Base-by-base conservation (phyloP, 2,113 vertebrate genomes). In the Zosterops hypoxanthus region DNA sequence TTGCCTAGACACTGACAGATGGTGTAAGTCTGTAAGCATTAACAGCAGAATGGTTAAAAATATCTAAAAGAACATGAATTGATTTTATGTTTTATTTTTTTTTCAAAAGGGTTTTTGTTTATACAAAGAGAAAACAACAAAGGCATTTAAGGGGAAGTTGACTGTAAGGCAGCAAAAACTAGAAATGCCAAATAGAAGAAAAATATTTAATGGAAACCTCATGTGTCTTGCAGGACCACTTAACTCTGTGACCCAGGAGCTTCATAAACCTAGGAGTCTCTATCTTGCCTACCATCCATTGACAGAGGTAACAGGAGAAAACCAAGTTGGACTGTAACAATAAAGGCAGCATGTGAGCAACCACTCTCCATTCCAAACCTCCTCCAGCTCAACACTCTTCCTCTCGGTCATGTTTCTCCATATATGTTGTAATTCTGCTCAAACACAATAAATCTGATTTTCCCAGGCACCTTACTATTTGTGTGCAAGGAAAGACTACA, bases 1-100 rank as follows among this genome's bases (percentile, higher is more conserved):
- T 83, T 94, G 82, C 86, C 86, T 92, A 96, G 94, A 92, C 95
- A 60, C 47, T 81, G 69, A 61, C 96, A 96, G 94, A 96, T 92
- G 96, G 95, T 61, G 3, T 29, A 82, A 93, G 80, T 84, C 91
- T 92, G 77, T 79, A 94, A 88, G 92, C 80, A 92, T 56, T 81
- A 87, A 90, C 86, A 86, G 60, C 19, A 91, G 60, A 90, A 87
- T 12, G 10, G 66, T 88, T 95, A 93, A 96, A 96, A 88, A 93
- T 94, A 96, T 78, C 91, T 68, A 49, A 70, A 92, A 88, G 82
- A 90, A 72, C 28, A 61, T 70, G 55, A 88, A 88, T 33, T 92
- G 24, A 80, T 85, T 90, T 90, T 65, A 87, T 49, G 11, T 9
- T 81, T 90, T n/a, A n/a, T 89, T 94, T 81, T 90, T 89, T 94